Conservation (phyloP, 2,113 vertebrate species). For the Telmatochromis brachygnathus region DNA sequence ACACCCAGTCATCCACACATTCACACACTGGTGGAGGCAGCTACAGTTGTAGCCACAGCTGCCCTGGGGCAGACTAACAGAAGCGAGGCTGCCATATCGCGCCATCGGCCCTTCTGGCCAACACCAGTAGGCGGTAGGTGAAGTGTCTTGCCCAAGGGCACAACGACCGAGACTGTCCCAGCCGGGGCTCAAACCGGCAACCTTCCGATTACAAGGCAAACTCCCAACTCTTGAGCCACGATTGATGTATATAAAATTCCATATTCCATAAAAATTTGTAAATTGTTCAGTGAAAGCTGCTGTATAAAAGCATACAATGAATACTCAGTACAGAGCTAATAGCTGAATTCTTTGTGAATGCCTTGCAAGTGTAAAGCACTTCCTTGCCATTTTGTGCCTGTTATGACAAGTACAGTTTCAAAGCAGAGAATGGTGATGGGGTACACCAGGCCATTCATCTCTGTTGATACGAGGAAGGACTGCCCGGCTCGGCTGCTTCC, state of each 20-base stretch:
- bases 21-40: no score
- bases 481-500: background rate
- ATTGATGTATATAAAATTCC: background rate
- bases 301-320: background rate
- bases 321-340: background rate
- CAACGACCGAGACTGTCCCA: no score
- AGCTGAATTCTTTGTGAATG: background rate
- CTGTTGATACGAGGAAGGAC: background rate
- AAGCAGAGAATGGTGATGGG: background rate
- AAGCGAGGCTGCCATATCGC: no score
- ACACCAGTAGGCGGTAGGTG: no score
- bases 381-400: background rate
- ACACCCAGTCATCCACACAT: no score
- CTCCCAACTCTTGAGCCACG: no score
- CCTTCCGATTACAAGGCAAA: no score
- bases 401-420: background rate
- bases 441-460: background rate
- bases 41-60: no score
- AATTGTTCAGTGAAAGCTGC: background rate
- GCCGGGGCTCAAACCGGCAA: no score
- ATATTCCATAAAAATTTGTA: background rate
- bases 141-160: no score
- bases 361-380: background rate
- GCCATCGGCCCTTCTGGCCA: no score
- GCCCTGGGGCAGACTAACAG: no score